Conservation (phyloP, 2,888 invertebrate species). For the Sylvicola fuscatus region DNA sequence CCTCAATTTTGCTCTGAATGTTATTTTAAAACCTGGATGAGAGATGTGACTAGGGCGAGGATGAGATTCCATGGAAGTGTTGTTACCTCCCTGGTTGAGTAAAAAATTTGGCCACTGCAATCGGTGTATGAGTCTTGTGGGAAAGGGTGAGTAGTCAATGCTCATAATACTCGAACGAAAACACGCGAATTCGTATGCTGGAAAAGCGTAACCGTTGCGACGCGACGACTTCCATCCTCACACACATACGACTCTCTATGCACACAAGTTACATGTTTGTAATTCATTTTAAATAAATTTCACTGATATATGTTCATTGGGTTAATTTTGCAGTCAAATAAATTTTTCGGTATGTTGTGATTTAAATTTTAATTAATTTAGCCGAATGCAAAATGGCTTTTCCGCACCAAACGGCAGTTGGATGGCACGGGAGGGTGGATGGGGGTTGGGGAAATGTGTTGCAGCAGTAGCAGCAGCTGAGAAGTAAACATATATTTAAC, state of each 20-base stretch:
- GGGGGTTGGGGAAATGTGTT: no score
- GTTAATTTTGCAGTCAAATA: conserved; percentile 9
- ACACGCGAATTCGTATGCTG: no score
- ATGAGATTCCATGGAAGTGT: background rate
- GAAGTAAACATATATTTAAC: no score
- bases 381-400: no score
- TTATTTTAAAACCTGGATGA: no score
- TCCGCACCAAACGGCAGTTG: no score
- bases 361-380: no score
- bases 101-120: no score
- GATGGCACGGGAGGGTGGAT: no score
- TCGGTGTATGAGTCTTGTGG: background rate
- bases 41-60: background rate
- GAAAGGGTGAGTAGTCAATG: background rate
- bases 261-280: conserved; percentile 2
- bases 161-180: no score
- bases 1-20: no score
- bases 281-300: conserved; percentile 6
- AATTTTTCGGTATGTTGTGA: conserved; percentile 5
- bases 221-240: background rate
- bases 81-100: background rate
- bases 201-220: background rate
- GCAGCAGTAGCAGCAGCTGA: no score
- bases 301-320: conserved; percentile 8
- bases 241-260: background rate